These are phyloP conservation scores for Aspiorhynchus laticeps DNA, from an alignment of 2,113 vertebrate genomes.

Conservation along the genomic window DNA sequence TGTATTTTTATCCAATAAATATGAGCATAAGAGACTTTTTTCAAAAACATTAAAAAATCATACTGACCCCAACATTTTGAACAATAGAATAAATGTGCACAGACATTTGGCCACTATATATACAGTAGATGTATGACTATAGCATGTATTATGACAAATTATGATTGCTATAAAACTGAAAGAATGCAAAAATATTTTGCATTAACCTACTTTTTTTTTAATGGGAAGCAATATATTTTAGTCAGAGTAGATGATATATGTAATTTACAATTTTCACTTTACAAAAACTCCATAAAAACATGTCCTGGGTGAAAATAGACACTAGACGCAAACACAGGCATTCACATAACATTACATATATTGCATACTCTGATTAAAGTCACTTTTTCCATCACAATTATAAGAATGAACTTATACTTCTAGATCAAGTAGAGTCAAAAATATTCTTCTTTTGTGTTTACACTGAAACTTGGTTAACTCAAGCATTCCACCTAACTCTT, in stretches of 20 bases:
- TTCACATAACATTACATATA: not conserved
- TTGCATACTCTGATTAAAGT: not conserved
- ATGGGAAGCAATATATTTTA: not conserved
- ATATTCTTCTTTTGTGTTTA: not conserved
- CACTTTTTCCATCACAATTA: not conserved
- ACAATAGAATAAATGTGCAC: not conserved
- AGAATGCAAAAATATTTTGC: not conserved
- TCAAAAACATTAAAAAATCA: not conserved
- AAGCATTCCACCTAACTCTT: conserved; percentile 22
- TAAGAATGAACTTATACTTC: not conserved
- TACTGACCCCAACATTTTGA: not conserved
- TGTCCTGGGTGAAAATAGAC: too few species aligned
- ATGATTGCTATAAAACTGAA: not conserved
- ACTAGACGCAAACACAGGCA: not conserved
- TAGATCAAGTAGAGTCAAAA: not conserved
- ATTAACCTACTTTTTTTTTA: not conserved
- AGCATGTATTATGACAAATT: not conserved
- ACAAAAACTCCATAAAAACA: too few species aligned
- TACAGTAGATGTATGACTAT: not conserved
- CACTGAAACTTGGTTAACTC: not conserved
- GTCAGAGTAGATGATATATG: not conserved
- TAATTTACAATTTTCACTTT: too few species aligned
- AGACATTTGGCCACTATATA: not conserved
- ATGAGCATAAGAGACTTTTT: too few species aligned
- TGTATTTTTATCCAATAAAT: too few species aligned